Evolutionary conservation across 2,797 vertebrate species (phyloP), one percentile per base, ranked within the genome.

Genomic region (Sylvia borin): DNA sequence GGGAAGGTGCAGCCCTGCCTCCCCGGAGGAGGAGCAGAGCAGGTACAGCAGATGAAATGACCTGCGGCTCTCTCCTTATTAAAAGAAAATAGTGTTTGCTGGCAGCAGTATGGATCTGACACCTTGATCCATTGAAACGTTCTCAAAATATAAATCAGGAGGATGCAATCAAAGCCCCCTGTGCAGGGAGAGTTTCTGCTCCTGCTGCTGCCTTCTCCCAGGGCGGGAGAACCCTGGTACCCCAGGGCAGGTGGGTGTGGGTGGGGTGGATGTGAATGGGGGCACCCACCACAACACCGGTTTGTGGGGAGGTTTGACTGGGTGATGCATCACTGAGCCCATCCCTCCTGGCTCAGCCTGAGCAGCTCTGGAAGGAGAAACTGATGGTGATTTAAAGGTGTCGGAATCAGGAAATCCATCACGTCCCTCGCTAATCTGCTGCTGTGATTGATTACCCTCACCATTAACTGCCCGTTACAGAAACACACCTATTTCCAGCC

Each of bases 391-490:
- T 94, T 95, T 94, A 94, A 90, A 88, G 88, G 68, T 64, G 70
- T 74, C 6, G 11, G 66, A 54, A 78, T 54, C 47, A 32, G 83
- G 66, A 92, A 88, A 95, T 93, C 83, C 74, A 77, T 94, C 93
- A 90, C 6, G 38, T 77, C 70, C 60, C 62, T 88, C 0, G 4
- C 76, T 95, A 88, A 88, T 93, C 76, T 92, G 83, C 58, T 43
- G 31, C 80, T 72, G 77, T 86, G 88, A 93, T 92, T 93, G 89
- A 94, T 92, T 51, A 29, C 86, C 80, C 70, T 86, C 62, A 11
- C 84, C 62, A 88, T 84, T 88, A 96, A 68, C 64, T 70, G 40
- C 55, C 64, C 1, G 0, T 77, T 86, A 82, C 64, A 87, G 51
- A 65, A 21, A n/a, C 7, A 62, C 55, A 75, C 70, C 62, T 85